These are phyloP conservation scores for Paramormyrops hopkinsi DNA, from an alignment of 2,797 vertebrate genomes.

Conservation along the genomic window DNA sequence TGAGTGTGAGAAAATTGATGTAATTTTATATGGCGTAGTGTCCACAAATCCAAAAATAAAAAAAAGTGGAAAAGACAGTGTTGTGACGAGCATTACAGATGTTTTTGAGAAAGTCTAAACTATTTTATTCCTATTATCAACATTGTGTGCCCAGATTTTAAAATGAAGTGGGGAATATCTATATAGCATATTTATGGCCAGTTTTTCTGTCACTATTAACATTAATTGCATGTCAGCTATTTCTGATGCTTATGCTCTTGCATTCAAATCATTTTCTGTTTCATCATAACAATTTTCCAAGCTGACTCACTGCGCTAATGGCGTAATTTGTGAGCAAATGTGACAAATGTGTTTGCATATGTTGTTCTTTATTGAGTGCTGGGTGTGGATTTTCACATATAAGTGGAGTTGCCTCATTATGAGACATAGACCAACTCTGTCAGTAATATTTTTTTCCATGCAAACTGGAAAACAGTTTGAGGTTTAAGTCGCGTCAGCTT, in stretches of 20 bases:
- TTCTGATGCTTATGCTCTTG: not conserved
- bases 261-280: not conserved
- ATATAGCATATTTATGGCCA: not conserved
- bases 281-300: slow-evolving; percentile 50
- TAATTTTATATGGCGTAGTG: not conserved
- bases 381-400: not conserved
- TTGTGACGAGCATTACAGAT: not conserved
- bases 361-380: not conserved
- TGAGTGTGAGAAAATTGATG: not conserved
- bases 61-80: not conserved
- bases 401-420: not conserved
- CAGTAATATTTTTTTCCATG: not conserved
- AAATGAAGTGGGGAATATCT: not conserved
- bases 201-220: not conserved
- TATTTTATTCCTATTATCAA: not conserved
- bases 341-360: slow-evolving; percentile 17
- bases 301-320: slow-evolving; percentile 39
- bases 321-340: slow-evolving; percentile 32
- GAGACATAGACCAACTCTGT: not conserved
- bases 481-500: not conserved
- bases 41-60: not conserved
- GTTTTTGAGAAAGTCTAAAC: not conserved
- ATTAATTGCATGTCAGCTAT: not conserved
- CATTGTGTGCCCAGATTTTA: not conserved
- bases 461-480: not conserved